Evolutionary conservation across 2,888 invertebrate genomes (phyloP).

Genomic region (Ochropleura plecta): DNA sequence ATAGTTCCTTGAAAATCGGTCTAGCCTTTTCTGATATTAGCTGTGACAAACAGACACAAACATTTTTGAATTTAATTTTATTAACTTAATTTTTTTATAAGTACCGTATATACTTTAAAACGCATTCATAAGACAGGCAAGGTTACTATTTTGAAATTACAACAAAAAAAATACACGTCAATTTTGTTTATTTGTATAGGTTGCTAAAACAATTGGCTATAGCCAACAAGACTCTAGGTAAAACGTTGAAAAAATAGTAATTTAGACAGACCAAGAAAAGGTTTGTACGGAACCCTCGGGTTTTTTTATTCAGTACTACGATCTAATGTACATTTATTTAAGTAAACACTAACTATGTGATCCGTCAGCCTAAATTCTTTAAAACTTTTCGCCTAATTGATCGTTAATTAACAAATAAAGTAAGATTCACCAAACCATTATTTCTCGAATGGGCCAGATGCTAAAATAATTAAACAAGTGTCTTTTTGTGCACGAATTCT

Average conservation of each 20-base stretch:
- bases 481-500: constrained; percentile 57
- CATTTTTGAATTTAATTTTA: too few relatives aligned
- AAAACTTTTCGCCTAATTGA: background rate
- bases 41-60: too few relatives aligned
- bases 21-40: too few relatives aligned
- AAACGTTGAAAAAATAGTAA: background rate
- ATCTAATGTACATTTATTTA: background rate
- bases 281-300: too few relatives aligned
- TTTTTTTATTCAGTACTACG: background rate
- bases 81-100: too few relatives aligned
- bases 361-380: background rate
- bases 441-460: constrained; percentile 8
- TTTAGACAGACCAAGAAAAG: background rate
- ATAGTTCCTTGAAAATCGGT: too few relatives aligned
- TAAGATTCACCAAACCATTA: constrained; percentile 13
- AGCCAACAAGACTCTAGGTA: background rate
- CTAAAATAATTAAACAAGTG: constrained; percentile 13
- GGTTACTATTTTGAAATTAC: too few relatives aligned
- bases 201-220: background rate
- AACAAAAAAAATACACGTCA: too few relatives aligned
- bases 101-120: too few relatives aligned
- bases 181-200: too few relatives aligned
- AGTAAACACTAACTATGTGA: too few relatives aligned
- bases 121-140: too few relatives aligned
- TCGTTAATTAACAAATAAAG: background rate